Evolutionary conservation across 2,797 vertebrate genomes (phyloP), one percentile per base, ranked within the genome.

Genomic region (Lutra lutra): DNA sequence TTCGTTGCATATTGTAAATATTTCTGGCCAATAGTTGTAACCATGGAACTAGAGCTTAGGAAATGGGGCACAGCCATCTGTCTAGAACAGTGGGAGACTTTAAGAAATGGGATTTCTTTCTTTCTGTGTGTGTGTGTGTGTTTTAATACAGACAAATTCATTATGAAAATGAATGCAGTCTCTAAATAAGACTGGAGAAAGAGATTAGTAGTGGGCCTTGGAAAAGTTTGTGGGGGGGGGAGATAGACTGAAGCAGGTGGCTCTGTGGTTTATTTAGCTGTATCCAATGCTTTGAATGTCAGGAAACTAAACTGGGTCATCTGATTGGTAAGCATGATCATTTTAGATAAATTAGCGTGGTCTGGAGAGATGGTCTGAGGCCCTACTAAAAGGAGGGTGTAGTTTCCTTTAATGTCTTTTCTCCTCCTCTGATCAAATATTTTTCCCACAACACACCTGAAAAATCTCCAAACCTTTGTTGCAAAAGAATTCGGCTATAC

Each of bases 371-470:
- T 72, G 27, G 35, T 95, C 35, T 92, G n/a, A 35, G 25, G 40
- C 68, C 62, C 32, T 66, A 68, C 82, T 90, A 32, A 91, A 97
- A 95, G 32, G 29, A 66, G 21, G 40, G 12, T 73, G 5, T 89
- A 78, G 40, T 70, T 83, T 89, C 51, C 54, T 86, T 96, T 92
- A 66, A 64, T 75, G 60, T 92, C 85, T 93, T 95, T 90, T 87
- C 94, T 96, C 79, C 80, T 85, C 85, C 92, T 97, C 92, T 94
- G 87, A 32, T 95, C 89, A 96, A 91, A 88, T 25, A 70, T 17
- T 82, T 96, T 94, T 90, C 85, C 87, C 62, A 79, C 46, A 58
- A 85, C 66, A 73, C 40, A 87, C 77, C 51, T 68, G n/a, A 91
- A 91, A 95, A 97, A 93, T 93, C 51, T 75, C 91, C 3, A 10